These are phyloP conservation scores for Lithophane leautieri DNA, from an alignment of 2,888 invertebrate genomes.

Conservation along the genomic window DNA sequence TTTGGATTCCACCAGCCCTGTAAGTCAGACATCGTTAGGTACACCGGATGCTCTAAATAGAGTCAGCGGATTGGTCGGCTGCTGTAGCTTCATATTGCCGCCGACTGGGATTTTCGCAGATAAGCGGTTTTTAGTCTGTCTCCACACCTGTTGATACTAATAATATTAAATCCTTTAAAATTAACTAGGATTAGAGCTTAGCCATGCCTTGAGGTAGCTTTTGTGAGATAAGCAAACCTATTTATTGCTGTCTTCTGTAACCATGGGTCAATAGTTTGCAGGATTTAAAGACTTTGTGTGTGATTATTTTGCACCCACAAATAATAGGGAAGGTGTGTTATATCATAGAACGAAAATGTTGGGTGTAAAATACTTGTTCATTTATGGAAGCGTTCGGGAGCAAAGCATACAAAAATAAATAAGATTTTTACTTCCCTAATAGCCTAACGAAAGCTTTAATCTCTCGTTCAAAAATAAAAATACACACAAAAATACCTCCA, in stretches of 20 bases:
- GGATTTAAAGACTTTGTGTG: neutral
- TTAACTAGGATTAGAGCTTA: conserved; percentile 37
- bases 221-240: conserved; percentile 18
- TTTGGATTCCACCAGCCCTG: neutral
- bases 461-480: conserved; percentile 13
- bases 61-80: conserved; percentile 8
- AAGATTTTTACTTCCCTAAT: neutral
- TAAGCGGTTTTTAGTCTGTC: conserved; percentile 42
- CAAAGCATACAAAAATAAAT: neutral
- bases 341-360: neutral
- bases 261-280: neutral
- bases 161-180: conserved; percentile 44
- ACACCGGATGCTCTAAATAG: conserved; percentile 38
- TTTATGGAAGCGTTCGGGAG: neutral
- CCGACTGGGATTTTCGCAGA: conserved; percentile 27
- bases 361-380: neutral
- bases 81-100: conserved; percentile 22
- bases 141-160: conserved; percentile 53
- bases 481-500: conserved; percentile 14
- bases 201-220: conserved; percentile 13
- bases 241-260: conserved; percentile 1
- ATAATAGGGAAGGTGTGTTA: neutral
- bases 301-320: neutral
- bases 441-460: neutral
- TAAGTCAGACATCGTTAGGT: conserved; percentile 13